phyloP scores from a whole-genome alignment of 2,888 invertebrate genomes.

The Camponotus fellah region DNA sequence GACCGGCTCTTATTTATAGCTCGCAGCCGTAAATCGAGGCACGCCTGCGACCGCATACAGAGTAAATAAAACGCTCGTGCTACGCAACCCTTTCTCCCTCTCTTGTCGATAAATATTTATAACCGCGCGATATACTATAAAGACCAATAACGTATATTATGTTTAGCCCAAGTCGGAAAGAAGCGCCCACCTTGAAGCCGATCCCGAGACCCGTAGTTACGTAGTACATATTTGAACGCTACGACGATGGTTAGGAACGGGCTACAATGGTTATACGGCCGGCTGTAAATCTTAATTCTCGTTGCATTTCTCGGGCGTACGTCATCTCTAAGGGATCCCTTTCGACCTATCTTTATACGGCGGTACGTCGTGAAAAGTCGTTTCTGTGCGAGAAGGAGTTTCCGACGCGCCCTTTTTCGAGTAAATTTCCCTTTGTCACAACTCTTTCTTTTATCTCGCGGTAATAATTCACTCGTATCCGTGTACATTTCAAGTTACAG shows the following conservation, averaged over 20 bases:
- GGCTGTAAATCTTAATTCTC: slow-evolving; percentile 74
- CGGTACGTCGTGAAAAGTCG: slow-evolving; percentile 59
- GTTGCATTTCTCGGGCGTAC: slow-evolving; percentile 69
- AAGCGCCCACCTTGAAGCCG: slow-evolving; percentile 66
- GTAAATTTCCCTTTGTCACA: slow-evolving; percentile 50
- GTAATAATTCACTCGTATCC: slow-evolving; percentile 21
- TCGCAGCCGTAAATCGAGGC: slow-evolving; percentile 65
- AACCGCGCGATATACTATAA: slow-evolving; percentile 42
- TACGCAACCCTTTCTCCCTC: slow-evolving; percentile 60
- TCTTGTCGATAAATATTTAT: slow-evolving; percentile 71
- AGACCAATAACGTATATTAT: slow-evolving; percentile 66
- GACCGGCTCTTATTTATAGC: slow-evolving; percentile 43
- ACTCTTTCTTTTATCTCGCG: slow-evolving; percentile 47
- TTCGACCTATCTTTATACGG: slow-evolving; percentile 72
- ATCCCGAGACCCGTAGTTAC: slow-evolving; percentile 60
- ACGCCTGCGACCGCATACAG: slow-evolving; percentile 62
- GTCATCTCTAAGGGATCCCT: slow-evolving; percentile 66
- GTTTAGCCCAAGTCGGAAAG: slow-evolving; percentile 57
- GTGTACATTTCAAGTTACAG: background rate
- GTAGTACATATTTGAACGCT: slow-evolving; percentile 47
- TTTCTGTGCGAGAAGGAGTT: slow-evolving; percentile 60
- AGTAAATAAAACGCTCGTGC: slow-evolving; percentile 71
- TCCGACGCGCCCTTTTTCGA: slow-evolving; percentile 46
- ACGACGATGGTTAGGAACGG: slow-evolving; percentile 22
- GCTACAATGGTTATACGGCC: slow-evolving; percentile 72